Base-by-base conservation (phyloP, 2,113 vertebrate genomes). In the Scolopax mira region DNA sequence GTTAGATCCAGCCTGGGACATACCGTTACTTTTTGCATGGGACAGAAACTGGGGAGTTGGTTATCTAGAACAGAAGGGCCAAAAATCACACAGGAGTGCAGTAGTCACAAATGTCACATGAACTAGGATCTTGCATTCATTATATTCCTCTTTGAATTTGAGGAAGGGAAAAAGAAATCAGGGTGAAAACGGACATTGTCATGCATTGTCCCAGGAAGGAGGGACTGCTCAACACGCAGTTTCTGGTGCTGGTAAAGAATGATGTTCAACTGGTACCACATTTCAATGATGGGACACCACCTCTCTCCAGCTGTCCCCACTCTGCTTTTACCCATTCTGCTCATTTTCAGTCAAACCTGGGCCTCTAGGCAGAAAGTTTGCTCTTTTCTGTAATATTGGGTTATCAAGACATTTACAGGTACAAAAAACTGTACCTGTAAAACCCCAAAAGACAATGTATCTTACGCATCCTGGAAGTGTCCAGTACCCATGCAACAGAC, bases 321-420 rank as follows among this genome's bases (percentile, higher is more conserved):
- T 87, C 65, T 51, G 31, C 44, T 51, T 24, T 4, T 27, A n/a
- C 11, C 51, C 12, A 6, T 44, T 19, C 74, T 52, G 37, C 37
- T 51, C 2, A 0, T 58, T 42, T 55, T 44, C 64, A 51, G 23
- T 3, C 4, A 3, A 28, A 2, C 5, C n/a, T 1, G 1, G 10
- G 15, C 6, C 28, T 27, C 5, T 0, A 12, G 13, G 27, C 30
- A 67, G 25, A 21, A 48, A 18, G 9, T 22, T 11, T n/a, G 10
- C 21, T 37, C 31, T 72, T 24, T 48, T 27, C 52, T 75, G 18
- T 3, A 33, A 7, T 8, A 54, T 1, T 24, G n/a, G 18, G 3
- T 35, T n/a, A 31, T 22, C 73, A 14, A 16, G 21, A 21, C 7
- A 33, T n/a, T 39, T 27, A 39, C 4, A 60, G n/a, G 21, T 28